These are phyloP conservation scores for Euglossa dilemma DNA, from an alignment of 1,140 invertebrate species.

Conservation along the genomic window DNA sequence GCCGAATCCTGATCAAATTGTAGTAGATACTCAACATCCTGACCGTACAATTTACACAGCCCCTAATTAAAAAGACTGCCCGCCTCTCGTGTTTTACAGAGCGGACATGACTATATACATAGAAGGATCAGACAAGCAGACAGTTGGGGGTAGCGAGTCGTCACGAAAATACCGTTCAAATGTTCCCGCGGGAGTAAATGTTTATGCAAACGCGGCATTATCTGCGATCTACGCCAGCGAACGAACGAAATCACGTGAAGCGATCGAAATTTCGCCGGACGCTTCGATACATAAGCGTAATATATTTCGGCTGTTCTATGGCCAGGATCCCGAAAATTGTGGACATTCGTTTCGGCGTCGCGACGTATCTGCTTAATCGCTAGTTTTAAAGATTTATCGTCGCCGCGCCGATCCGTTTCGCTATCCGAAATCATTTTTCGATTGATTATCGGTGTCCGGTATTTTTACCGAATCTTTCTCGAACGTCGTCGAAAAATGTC, in stretches of 20 bases:
- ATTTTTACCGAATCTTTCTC: conserved; percentile 14
- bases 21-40: no score
- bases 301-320: conserved; percentile 38
- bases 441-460: conserved; percentile 53
- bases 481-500: conserved; percentile 58
- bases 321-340: conserved; percentile 53
- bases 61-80: no score
- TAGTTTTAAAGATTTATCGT: conserved; percentile 60
- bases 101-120: no score
- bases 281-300: conserved; percentile 45
- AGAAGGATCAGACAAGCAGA: background rate
- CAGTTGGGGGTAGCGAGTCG: background rate
- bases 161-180: background rate
- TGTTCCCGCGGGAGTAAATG: background rate
- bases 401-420: conserved; percentile 45
- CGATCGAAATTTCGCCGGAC: conserved; percentile 32
- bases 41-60: no score
- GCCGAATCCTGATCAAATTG: no score
- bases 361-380: conserved; percentile 65
- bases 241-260: background rate
- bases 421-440: conserved; percentile 67
- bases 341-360: conserved; percentile 54
- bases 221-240: background rate
- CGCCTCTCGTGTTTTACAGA: no score
- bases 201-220: conserved; percentile 3